A percentile compares a stretch with the other conserved stretches of the same genome.
Evolutionary conservation across 2,888 invertebrate species (phyloP).

Genomic region (Sarcophaga rosellei): DNA sequence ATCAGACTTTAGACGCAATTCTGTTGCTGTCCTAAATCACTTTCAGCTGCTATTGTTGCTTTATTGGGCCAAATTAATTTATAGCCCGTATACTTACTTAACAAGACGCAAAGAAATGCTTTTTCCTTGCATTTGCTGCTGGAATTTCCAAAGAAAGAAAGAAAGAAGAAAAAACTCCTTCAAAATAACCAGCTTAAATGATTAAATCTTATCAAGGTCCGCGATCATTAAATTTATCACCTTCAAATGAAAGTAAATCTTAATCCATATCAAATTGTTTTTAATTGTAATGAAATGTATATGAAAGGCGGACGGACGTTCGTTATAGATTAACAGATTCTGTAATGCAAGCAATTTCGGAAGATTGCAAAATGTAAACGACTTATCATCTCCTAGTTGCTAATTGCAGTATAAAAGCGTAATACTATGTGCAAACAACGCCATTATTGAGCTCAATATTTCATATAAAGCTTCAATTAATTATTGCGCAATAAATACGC

Average conservation of each 20-base stretch:
- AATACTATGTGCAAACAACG: no score
- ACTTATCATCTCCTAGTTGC: no score
- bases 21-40: slow-evolving; percentile 31
- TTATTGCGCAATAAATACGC: no score
- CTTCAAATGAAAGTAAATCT: background rate
- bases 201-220: background rate
- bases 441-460: no score
- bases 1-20: background rate
- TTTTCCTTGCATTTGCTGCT: background rate
- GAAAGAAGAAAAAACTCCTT: background rate
- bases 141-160: background rate
- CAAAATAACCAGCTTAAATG: background rate
- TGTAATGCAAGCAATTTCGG: no score
- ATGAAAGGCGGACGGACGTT: no score
- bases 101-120: background rate
- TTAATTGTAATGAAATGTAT: background rate
- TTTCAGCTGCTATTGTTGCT: slow-evolving; percentile 45
- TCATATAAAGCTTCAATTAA: no score
- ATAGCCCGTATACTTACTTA: slow-evolving; percentile 2
- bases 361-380: no score
- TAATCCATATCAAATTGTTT: background rate
- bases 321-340: no score
- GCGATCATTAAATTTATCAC: no score
- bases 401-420: no score
- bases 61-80: slow-evolving; percentile 48